Base-by-base conservation (phyloP, 2,797 vertebrate species). In the Lepilemur septentrionalis region DNA sequence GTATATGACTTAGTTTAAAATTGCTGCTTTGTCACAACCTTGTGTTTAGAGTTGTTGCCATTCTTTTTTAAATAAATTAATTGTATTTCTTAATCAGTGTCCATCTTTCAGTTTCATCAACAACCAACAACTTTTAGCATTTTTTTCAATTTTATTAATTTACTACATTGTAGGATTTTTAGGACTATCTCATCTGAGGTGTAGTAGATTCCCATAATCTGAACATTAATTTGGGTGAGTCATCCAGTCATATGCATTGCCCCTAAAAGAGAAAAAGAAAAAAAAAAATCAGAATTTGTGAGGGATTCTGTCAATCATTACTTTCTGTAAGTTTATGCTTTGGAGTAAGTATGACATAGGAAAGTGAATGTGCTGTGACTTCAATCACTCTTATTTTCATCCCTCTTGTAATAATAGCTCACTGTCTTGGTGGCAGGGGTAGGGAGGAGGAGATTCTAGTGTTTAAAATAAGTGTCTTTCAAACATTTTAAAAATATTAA, bases 191-290 rank as follows among this genome's bases (percentile, higher is more conserved):
- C 67, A 46, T 75, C 38, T 84, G 84, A 65, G 10, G 11, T 78
- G 18, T 57, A 57, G 14, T 72, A 30, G 59, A 35, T 89, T 65
- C 13, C 91, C 20, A 55, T 95, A 94, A 95, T 83, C 7, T 72
- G 59, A 75, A 78, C 73, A 91, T 86, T 95, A 93, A 50, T 94
- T 80, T 81, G 79, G 75, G 25, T 61, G 96, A 84, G 70, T 84
- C 7, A 80, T 87, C 3, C 1, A 59, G 5, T 43, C 14, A 22
- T 80, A 35, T 52, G 59, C 75, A 41, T 91, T 83, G 11, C 5
- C 22, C 59, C 25, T 52, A 30, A 88, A 89, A 94, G 73, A 89
- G 69, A 65, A 83, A 79, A 93, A 32, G 5, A 69, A 65, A 28
- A 48, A 2, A 2, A 4, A 70, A 30, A 82, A 73, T 50, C 25